Percentiles rank a stretch among this genome's conserved stretches.
Conservation (phyloP, 1,140 invertebrate species). For the Linepithema humile region DNA sequence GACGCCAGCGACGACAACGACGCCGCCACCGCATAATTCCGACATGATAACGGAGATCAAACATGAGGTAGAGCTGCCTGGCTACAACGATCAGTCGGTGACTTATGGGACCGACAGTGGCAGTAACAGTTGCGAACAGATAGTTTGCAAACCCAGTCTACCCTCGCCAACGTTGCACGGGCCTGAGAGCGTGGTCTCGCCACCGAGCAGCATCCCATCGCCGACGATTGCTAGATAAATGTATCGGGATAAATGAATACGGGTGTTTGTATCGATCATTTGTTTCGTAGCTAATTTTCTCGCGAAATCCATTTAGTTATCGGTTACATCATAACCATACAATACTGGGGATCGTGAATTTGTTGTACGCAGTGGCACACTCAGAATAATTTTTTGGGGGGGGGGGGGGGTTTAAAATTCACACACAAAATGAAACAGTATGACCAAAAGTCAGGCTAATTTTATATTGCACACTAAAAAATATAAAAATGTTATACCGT, state of each 20-base stretch:
- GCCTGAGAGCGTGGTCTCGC: constrained; percentile 72
- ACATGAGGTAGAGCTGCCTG: constrained; percentile 76
- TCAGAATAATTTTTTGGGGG: too few relatives aligned
- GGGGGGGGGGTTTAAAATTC: too few relatives aligned
- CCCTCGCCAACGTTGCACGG: constrained; percentile 77
- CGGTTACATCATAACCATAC: background rate
- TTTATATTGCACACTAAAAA: too few relatives aligned
- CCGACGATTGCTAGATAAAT: constrained; percentile 81
- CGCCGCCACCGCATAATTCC: constrained; percentile 63
- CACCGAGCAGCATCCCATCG: constrained; percentile 78
- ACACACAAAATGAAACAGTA: too few relatives aligned
- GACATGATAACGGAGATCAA: constrained; percentile 80
- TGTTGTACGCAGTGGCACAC: too few relatives aligned
- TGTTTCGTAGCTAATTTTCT: constrained; percentile 24
- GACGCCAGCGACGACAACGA: background rate
- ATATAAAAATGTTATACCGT: too few relatives aligned
- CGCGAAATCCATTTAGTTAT: constrained; percentile 2
- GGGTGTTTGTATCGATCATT: background rate
- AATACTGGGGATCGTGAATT: background rate
- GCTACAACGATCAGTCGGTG: constrained; percentile 70
- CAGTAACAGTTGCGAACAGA: constrained; percentile 79
- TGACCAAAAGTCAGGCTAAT: too few relatives aligned
- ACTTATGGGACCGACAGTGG: constrained; percentile 77
- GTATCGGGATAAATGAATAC: constrained; percentile 7
- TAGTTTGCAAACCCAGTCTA: constrained; percentile 81